Evolutionary conservation across 1,140 invertebrate genomes (phyloP).

Genomic region (Pseudomyrmex sp.): DNA sequence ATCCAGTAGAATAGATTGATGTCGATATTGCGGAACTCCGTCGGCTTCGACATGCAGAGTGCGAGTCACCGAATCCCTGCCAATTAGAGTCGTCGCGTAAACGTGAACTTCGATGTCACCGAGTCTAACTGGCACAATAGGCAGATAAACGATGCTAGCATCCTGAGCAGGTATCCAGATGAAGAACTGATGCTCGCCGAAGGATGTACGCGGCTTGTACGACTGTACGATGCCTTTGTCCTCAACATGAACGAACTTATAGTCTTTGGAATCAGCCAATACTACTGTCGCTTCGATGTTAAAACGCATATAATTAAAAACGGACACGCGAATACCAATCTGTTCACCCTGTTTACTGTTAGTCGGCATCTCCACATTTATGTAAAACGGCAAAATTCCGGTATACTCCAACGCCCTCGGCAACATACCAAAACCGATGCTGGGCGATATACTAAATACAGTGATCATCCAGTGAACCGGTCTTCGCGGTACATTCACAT

Average conservation of each 20-base stretch:
- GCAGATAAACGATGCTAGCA: conserved; percentile 93
- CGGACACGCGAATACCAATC: conserved; percentile 95
- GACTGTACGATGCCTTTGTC: conserved; percentile 94
- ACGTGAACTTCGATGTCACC: conserved; percentile 93
- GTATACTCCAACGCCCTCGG: conserved; percentile 91
- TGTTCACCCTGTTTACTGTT: conserved; percentile 95
- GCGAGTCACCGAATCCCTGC: conserved; percentile 91
- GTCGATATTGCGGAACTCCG: conserved; percentile 95
- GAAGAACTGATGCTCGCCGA: conserved; percentile 97
- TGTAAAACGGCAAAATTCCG: conserved; percentile 96
- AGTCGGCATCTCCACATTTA: conserved; percentile 96
- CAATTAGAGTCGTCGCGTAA: conserved; percentile 94
- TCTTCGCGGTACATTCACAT: conserved; percentile 92
- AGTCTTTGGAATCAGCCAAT: conserved; percentile 93
- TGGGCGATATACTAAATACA: conserved; percentile 95
- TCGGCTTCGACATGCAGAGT: conserved; percentile 94
- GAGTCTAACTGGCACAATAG: conserved; percentile 93
- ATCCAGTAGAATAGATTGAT: conserved; percentile 96
- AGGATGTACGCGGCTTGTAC: conserved; percentile 94
- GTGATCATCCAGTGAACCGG: conserved; percentile 97
- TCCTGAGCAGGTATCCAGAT: conserved; percentile 94
- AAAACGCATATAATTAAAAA: conserved; percentile 96
- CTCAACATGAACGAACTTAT: conserved; percentile 98
- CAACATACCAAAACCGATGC: conserved; percentile 94
- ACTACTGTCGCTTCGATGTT: conserved; percentile 95